Conservation (phyloP, 2,888 invertebrate genomes). For the Drosophila rellima region DNA sequence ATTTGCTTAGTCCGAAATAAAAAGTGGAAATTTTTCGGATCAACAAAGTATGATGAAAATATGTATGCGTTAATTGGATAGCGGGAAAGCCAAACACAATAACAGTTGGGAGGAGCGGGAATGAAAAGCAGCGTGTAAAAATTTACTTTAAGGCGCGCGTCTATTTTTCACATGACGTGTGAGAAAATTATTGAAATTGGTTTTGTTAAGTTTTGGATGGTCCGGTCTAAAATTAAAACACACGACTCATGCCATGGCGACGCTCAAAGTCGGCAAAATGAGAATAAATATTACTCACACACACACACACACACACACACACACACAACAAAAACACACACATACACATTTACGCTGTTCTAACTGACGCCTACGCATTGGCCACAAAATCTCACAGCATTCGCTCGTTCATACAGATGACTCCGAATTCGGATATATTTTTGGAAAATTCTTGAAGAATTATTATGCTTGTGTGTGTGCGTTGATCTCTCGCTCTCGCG, state of each 20-base stretch:
- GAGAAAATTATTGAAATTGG: constrained; percentile 66
- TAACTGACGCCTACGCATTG: constrained; percentile 68
- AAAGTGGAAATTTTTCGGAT: constrained; percentile 40
- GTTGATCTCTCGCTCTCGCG: constrained; percentile 55
- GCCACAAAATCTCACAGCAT: constrained; percentile 42
- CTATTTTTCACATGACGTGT: constrained; percentile 53
- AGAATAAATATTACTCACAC: constrained; percentile 42
- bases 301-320: constrained; percentile 3
- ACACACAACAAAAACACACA: not conserved
- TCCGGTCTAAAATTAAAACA: constrained; percentile 71
- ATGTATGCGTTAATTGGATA: constrained; percentile 30
- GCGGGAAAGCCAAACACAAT: constrained; percentile 8
- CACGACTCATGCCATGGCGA: constrained; percentile 68
- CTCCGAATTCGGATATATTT: constrained; percentile 84
- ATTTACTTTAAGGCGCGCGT: constrained; percentile 47
- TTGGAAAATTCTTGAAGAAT: constrained; percentile 82
- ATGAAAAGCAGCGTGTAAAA: constrained; percentile 13
- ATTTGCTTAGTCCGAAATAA: constrained; percentile 50
- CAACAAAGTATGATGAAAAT: constrained; percentile 23
- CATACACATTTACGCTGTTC: not conserved
- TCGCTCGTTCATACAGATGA: constrained; percentile 50
- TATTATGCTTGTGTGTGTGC: constrained; percentile 21
- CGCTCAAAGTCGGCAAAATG: constrained; percentile 52
- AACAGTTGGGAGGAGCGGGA: constrained; percentile 5
- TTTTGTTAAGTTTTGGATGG: constrained; percentile 49